A percentile compares a stretch with the other conserved stretches of the same genome.
These are phyloP conservation scores for Phrynocephalus versicolor DNA, from an alignment of 2,113 vertebrate species.

Conservation along the genomic window DNA sequence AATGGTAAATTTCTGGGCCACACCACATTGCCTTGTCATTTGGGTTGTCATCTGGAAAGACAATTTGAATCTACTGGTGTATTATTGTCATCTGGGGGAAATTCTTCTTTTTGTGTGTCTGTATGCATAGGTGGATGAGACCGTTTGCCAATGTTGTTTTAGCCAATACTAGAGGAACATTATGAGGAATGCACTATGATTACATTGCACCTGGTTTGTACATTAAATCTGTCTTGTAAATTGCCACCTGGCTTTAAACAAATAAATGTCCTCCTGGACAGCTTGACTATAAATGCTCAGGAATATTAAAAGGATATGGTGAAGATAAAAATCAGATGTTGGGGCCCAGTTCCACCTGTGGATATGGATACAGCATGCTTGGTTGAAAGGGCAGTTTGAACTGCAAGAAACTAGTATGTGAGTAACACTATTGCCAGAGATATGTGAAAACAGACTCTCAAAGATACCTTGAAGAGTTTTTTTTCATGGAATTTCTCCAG, in stretches of 20 bases:
- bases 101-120: neutral
- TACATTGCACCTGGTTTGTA: neutral
- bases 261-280: constrained; percentile 6
- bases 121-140: neutral
- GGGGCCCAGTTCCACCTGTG: neutral
- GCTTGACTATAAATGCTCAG: constrained; percentile 18
- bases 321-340: neutral
- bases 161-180: constrained; percentile 18
- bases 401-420: neutral
- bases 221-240: constrained; percentile 40
- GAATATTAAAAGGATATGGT: neutral
- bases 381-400: neutral
- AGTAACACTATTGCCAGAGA: neutral
- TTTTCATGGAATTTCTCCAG: neutral
- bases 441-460: neutral
- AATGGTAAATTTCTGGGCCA: neutral
- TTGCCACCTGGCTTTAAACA: constrained; percentile 26
- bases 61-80: neutral
- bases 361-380: neutral
- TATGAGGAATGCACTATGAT: constrained; percentile 6
- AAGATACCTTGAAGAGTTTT: neutral
- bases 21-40: neutral
- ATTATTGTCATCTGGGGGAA: constrained; percentile 13
- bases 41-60: neutral
- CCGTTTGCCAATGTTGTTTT: constrained; percentile 4